A percentile compares a stretch with the other conserved stretches of the same genome.
phyloP scores from a whole-genome alignment of 2,888 invertebrate genomes.

The Mesorhabditis belari region DNA sequence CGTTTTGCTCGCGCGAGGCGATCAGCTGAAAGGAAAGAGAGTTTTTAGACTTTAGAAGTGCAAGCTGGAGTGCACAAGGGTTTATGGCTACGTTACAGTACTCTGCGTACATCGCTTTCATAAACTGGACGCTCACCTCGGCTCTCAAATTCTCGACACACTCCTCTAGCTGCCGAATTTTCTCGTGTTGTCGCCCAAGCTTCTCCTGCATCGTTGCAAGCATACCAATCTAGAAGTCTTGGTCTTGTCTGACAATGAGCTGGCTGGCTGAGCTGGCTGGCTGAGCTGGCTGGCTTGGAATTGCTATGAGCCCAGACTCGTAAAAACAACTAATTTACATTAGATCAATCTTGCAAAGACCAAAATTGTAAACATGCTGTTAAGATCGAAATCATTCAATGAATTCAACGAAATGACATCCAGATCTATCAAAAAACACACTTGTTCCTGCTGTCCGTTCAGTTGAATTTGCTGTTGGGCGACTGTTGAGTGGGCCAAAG shows the following conservation, averaged over 20 bases:
- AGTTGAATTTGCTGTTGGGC: conserved; percentile 37
- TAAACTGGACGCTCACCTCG: conserved; percentile 13
- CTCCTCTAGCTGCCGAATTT: conserved; percentile 20
- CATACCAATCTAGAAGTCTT: not conserved
- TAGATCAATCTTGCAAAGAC: too few species aligned
- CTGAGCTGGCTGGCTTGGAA: too few species aligned
- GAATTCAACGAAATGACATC: too few species aligned
- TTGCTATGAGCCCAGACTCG: too few species aligned
- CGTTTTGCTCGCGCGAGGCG: conserved; percentile 34
- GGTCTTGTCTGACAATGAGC: not conserved
- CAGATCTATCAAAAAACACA: too few species aligned
- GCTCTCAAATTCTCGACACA: conserved; percentile 19
- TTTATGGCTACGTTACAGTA: not conserved
- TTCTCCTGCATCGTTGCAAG: not conserved
- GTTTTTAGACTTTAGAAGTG: not conserved
- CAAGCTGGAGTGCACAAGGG: not conserved
- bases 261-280: too few species aligned
- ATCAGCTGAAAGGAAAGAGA: conserved; percentile 12
- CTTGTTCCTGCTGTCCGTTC: conserved; percentile 22
- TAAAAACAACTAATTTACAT: too few species aligned
- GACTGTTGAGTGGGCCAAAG: conserved; percentile 37
- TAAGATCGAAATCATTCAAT: too few species aligned
- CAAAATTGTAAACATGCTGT: too few species aligned
- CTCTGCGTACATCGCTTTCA: too few species aligned
- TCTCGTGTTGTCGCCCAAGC: conserved; percentile 20